Conservation (phyloP, 2,113 vertebrate species). For the Elgaria multicarinata region DNA sequence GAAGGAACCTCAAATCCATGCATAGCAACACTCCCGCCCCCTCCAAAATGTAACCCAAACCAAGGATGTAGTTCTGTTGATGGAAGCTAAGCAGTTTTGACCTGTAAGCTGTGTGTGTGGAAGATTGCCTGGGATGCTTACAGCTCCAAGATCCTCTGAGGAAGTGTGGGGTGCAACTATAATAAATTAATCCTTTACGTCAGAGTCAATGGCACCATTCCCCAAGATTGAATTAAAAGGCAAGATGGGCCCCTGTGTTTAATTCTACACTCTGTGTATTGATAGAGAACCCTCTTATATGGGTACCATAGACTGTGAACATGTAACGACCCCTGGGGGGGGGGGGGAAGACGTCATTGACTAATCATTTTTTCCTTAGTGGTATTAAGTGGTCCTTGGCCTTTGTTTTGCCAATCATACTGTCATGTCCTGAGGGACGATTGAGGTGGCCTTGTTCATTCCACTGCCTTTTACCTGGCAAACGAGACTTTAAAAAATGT, state of each 20-base stretch:
- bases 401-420: conserved; percentile 73
- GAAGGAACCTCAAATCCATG: too few species aligned
- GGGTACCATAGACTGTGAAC: conserved; percentile 61
- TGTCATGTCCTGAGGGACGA: conserved; percentile 59
- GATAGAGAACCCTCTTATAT: conserved; percentile 66
- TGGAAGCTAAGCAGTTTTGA: not conserved
- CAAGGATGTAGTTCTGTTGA: not conserved
- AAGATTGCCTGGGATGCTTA: not conserved
- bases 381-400: conserved; percentile 76
- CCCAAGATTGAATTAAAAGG: conserved; percentile 35
- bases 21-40: too few species aligned
- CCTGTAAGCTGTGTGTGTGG: not conserved
- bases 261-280: conserved; percentile 45
- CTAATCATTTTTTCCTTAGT: conserved; percentile 78
- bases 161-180: too few species aligned
- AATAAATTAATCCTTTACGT: not conserved
- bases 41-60: not conserved
- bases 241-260: conserved; percentile 14
- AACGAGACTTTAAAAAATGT: conserved; percentile 75
- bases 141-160: not conserved
- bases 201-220: conserved; percentile 69
- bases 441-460: conserved; percentile 75
- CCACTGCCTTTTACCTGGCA: conserved; percentile 64
- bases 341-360: conserved; percentile 69
- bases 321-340: conserved; percentile 54